phyloP scores from a whole-genome alignment of 2,888 invertebrate genomes.

The Allacma fusca region DNA sequence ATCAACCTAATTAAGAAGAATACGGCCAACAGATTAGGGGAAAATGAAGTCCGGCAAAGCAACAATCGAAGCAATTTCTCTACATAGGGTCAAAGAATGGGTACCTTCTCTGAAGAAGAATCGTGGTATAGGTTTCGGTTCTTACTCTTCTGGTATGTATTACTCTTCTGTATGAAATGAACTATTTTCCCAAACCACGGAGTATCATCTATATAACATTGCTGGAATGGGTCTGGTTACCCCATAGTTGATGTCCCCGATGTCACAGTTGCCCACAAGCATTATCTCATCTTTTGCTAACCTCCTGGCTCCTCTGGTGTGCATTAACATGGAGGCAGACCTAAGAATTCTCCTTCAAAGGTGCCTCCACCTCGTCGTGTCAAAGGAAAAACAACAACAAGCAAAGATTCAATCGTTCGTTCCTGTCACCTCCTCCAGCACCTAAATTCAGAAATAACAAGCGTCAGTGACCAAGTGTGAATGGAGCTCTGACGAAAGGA shows the following conservation, averaged over 20 bases:
- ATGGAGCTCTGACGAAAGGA: not conserved
- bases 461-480: conserved; percentile 28
- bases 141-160: conserved; percentile 42
- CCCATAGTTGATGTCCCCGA: conserved; percentile 60
- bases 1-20: too few species aligned
- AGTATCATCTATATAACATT: too few species aligned
- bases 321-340: conserved; percentile 36
- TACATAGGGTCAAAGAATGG: conserved; percentile 43
- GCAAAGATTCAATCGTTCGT: conserved; percentile 24
- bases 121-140: conserved; percentile 10
- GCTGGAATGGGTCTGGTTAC: conserved; percentile 53
- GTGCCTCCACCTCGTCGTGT: conserved; percentile 19
- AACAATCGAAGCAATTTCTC: too few species aligned
- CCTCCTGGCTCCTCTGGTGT: conserved; percentile 20
- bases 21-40: too few species aligned
- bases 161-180: conserved; percentile 60
- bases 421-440: conserved; percentile 33
- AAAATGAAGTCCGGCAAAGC: too few species aligned
- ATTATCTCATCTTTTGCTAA: conserved; percentile 30
- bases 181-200: too few species aligned
- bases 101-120: conserved; percentile 31
- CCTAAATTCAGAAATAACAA: conserved; percentile 35
- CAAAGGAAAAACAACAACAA: conserved; percentile 25
- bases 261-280: conserved; percentile 54
- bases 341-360: not conserved